Conservation (phyloP, 2,113 vertebrate species). For the Ornithorhynchus anatinus region DNA sequence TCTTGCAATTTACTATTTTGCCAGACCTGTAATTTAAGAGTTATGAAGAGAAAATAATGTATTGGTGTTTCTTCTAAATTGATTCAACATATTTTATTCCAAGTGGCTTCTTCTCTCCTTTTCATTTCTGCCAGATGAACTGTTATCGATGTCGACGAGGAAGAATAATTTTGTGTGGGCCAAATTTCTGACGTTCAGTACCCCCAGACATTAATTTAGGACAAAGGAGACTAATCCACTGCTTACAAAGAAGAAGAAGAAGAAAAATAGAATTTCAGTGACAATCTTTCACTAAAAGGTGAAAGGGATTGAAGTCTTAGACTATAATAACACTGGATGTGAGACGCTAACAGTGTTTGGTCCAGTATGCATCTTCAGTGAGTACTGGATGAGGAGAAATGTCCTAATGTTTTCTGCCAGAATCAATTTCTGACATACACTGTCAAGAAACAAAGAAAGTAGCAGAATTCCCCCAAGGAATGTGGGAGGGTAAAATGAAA, state of each 20-base stretch:
- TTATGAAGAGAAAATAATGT: slow-evolving; percentile 41
- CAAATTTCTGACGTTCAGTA: slow-evolving; percentile 67
- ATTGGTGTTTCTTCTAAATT: slow-evolving; percentile 40
- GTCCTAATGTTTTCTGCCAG: slow-evolving; percentile 40
- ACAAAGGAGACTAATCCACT: slow-evolving; percentile 51
- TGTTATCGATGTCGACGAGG: slow-evolving; percentile 43
- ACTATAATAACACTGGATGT: slow-evolving; percentile 12
- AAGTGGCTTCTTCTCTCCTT: slow-evolving; percentile 37
- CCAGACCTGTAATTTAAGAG: slow-evolving; percentile 25
- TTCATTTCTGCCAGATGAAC: slow-evolving; percentile 39
- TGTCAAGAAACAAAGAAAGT: slow-evolving; percentile 21
- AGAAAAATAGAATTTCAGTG: slow-evolving; percentile 13
- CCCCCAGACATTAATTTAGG: slow-evolving; percentile 50
- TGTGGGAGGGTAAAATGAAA: not conserved
- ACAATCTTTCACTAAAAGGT: slow-evolving; percentile 57
- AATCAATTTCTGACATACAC: slow-evolving; percentile 45
- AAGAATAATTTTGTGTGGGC: slow-evolving; percentile 2
- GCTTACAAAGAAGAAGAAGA: slow-evolving; percentile 28
- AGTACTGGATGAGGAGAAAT: slow-evolving; percentile 14
- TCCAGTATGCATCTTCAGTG: not conserved
- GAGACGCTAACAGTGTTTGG: not conserved
- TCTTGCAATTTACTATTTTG: slow-evolving; percentile 27
- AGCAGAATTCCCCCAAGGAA: slow-evolving; percentile 5
- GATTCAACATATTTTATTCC: slow-evolving; percentile 37
- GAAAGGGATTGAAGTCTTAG: slow-evolving; percentile 29